Base-by-base conservation (phyloP, 2,888 invertebrate species). In the Nesidiocoris tenuis region DNA sequence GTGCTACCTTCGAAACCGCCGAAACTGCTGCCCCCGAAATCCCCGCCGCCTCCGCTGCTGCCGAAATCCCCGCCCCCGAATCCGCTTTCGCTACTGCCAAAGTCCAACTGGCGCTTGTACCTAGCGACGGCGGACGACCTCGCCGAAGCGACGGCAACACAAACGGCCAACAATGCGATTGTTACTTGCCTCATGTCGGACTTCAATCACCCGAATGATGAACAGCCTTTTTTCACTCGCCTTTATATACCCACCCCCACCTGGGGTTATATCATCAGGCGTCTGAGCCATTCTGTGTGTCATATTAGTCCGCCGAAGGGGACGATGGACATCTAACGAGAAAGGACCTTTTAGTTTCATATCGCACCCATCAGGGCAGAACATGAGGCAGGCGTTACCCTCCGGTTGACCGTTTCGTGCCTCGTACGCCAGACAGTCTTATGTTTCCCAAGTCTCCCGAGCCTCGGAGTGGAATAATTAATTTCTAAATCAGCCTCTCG, bases 171-270 rank as follows among this genome's bases (percentile, higher is more conserved):
- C 39, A 39, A 39, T 12, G 19, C 59, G 2, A 17, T 59, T 17
- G n/a, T 18, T 17, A 59, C 59, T 59, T 3, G 22, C 21, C 17
- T 21, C 67, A 67, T 67, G 55, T 64, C 65, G 17, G 54, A 67
- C 67, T 67, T 22, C 55, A 67, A 67, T 67, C 39, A 18, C 39
- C 18, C 3, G 65, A 12, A 19, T 39, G 39, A 39, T 39, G 39
- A 12, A 59, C 17, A 18, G 59, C n/a, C 19, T n/a, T 18, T 59
- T n/a, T 18, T 59, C 59, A 12, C 17, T 55, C 67, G 23, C 54
- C 70, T 70, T 54, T 70, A 70, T 59, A 70, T 70, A 70, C 59
- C 59, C 24, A 1, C 70, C 70, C 70, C 70, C 70, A 59, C 70
- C 22, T 56, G 39, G 17, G 7, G 59, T 63, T 19, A 63, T 63